Evolutionary conservation across 2,797 vertebrate species (phyloP).

Genomic region (Falco concolor): DNA sequence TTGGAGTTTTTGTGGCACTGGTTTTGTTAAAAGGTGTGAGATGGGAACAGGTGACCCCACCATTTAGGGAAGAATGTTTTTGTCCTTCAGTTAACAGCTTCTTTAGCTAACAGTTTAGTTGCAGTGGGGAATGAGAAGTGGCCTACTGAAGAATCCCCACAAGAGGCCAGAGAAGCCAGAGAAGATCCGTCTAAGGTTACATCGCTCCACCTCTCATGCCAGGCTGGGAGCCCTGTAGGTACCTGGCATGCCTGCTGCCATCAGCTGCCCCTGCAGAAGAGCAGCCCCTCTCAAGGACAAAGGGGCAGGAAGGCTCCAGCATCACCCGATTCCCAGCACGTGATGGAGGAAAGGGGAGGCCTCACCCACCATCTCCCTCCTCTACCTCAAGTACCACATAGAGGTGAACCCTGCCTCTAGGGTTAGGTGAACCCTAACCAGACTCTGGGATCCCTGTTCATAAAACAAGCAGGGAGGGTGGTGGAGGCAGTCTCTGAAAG

Average conservation of each 20-base stretch:
- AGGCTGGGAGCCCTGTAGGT: neutral
- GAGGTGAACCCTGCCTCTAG: neutral
- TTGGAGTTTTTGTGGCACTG: neutral
- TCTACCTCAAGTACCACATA: neutral
- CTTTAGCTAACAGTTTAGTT: neutral
- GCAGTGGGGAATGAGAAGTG: neutral
- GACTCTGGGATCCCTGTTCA: neutral
- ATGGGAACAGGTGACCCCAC: neutral
- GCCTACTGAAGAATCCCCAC: neutral
- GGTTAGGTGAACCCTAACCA: too few species aligned
- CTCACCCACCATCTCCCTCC: neutral
- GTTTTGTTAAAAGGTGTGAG: neutral
- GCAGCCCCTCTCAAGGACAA: neutral
- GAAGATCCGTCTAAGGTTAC: neutral
- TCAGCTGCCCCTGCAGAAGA: neutral
- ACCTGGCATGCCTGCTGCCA: neutral
- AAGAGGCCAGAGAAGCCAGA: neutral
- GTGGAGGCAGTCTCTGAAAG: neutral
- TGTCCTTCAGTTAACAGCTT: neutral
- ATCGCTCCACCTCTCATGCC: fast-evolving
- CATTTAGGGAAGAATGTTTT: neutral
- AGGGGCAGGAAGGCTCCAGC: neutral
- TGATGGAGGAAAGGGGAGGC: neutral
- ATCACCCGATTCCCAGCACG: fast-evolving
- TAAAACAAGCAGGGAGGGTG: neutral